Evolutionary conservation across 2,888 invertebrate genomes (phyloP), one percentile per base, ranked within the genome.

Genomic region (Ophion obscuratus): DNA sequence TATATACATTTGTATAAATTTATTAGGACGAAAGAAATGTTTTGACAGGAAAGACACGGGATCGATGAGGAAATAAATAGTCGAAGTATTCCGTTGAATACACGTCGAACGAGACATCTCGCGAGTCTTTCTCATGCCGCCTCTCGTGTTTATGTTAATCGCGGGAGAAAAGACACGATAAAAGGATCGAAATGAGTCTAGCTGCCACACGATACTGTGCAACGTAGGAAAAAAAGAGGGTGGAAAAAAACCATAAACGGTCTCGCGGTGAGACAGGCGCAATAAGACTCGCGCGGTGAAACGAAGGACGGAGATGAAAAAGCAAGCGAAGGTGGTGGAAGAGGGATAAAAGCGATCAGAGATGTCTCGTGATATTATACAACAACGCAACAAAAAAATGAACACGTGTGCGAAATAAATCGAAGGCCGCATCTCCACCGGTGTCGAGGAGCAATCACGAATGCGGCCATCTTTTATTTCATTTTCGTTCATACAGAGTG

Each of bases 111-210:
- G 74, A 81, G 40, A 67, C 66, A 53, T 68, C 31, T n/a, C 59
- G n/a, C 57, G 36, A 66, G 64, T 73, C 14, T 53, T 14, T 80
- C 20, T n/a, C 53, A 14, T 70, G 14, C 36, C 40, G 68, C 74
- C 64, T 17, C 85, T 85, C 87, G 73, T 85, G 85, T 85, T 85
- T 87, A 87, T 85, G 85, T 84, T 85, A 85, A 85, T 75, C 70
- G 70, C 17, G 70, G 36, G 17, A 31, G 68, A 68, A 78, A 44
- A 70, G 40, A 71, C 74, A 75, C 79, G 79, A 79, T 47, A 27
- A 59, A 78, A 82, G 62, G 71, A 82, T 76, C 70, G 74, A 85
- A 85, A 75, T 79, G 79, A 82, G 75, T 75, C 59, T 44, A 70
- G 20, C 75, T 67, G 76, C 61, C 71, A 80, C 76, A 66, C 79